Evolutionary conservation across 2,113 vertebrate species (phyloP).

Genomic region (Ictalurus punctatus): DNA sequence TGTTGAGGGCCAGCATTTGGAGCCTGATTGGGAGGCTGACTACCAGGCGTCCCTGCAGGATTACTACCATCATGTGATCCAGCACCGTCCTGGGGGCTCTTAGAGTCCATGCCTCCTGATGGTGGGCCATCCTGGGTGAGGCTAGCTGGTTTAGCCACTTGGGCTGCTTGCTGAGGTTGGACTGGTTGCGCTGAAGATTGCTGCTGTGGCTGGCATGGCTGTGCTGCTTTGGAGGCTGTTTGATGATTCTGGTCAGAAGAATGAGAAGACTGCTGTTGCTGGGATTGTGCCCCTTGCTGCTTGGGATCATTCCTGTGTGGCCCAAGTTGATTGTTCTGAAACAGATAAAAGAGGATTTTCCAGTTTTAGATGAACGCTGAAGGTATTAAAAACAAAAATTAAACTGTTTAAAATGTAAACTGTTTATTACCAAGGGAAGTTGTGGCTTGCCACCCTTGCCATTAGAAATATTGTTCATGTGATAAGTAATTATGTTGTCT

Average conservation of each 20-base stretch:
- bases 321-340: conserved; percentile 85
- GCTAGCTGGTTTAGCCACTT: conserved; percentile 68
- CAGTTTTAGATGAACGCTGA: not conserved
- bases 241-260: conserved; percentile 88
- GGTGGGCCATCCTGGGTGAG: conserved; percentile 84
- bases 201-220: conserved; percentile 78
- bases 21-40: conserved; percentile 66
- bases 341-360: conserved; percentile 44
- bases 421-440: conserved; percentile 82
- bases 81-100: conserved; percentile 83
- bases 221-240: conserved; percentile 86
- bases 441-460: conserved; percentile 90
- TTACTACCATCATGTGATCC: conserved; percentile 80
- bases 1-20: conserved; percentile 78
- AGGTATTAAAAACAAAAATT: not conserved
- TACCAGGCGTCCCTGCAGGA: conserved; percentile 79
- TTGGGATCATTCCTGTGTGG: conserved; percentile 87
- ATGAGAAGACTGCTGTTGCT: conserved; percentile 75
- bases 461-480: conserved; percentile 97
- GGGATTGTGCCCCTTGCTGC: conserved; percentile 64
- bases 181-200: conserved; percentile 64
- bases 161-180: conserved; percentile 67
- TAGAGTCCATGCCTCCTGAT: conserved; percentile 81
- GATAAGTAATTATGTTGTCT: conserved; percentile 96
- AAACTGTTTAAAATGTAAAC: not conserved